Evolutionary conservation across 2,888 invertebrate species (phyloP).

Genomic region (Vesta saturnalis): DNA sequence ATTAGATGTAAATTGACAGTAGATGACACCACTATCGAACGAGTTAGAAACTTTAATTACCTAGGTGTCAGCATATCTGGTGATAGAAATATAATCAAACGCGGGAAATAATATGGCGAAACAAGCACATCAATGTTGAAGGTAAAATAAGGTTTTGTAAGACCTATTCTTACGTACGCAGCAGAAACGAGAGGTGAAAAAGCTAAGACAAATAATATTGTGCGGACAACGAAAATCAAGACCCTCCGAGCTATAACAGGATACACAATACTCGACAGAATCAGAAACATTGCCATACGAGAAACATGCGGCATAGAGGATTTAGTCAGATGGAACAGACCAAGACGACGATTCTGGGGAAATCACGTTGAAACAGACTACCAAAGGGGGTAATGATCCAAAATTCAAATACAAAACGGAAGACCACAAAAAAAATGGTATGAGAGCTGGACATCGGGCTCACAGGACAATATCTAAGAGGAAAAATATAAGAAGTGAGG

Average conservation of each 20-base stretch:
- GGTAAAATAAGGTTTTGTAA: neutral
- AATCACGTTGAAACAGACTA: neutral
- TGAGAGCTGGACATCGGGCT: neutral
- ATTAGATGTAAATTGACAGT: neutral
- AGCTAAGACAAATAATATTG: neutral
- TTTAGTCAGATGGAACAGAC: neutral
- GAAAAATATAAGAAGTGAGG: neutral
- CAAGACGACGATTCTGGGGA: neutral
- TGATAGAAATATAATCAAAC: neutral
- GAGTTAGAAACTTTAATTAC: too few species aligned
- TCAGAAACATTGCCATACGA: neutral
- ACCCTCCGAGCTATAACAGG: slow-evolving; percentile 4
- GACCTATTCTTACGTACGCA: neutral
- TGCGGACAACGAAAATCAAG: neutral
- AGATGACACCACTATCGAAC: neutral
- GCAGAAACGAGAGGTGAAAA: neutral
- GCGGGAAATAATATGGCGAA: neutral
- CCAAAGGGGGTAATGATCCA: neutral
- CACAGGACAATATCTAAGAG: neutral
- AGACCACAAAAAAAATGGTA: neutral
- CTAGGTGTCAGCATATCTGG: neutral
- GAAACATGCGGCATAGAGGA: neutral
- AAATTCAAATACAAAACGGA: neutral
- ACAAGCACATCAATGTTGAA: neutral
- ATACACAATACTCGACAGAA: slow-evolving; percentile 3